Evolutionary conservation across 2,888 invertebrate species (phyloP).

Genomic region (Elysia crispata): DNA sequence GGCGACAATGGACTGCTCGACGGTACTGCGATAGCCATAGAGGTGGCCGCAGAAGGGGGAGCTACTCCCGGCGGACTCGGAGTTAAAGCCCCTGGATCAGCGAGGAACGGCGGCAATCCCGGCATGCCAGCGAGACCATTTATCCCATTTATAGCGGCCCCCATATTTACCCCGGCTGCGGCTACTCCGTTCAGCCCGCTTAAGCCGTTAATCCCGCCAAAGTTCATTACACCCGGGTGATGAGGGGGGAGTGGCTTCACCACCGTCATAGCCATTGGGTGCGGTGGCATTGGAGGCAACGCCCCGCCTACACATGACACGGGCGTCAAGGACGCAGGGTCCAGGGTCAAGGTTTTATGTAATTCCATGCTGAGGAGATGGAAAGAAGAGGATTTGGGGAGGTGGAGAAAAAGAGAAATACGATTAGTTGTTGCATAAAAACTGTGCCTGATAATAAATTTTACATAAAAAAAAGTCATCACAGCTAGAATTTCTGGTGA

Average conservation of each 20-base stretch:
- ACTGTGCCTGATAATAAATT: neutral
- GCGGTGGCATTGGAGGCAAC: conserved; percentile 54
- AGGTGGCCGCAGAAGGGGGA: conserved; percentile 23
- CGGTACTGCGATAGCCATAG: conserved; percentile 39
- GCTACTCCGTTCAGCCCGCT: conserved; percentile 34
- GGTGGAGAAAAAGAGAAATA: conserved; percentile 16
- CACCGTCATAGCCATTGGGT: conserved; percentile 46
- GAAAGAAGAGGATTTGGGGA: conserved; percentile 37
- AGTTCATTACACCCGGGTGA: conserved; percentile 28
- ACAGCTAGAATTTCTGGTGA: too few relatives aligned
- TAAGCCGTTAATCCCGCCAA: conserved; percentile 24
- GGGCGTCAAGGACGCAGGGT: conserved; percentile 71
- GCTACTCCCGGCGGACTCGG: neutral
- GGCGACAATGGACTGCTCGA: neutral
- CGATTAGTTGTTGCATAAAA: conserved; percentile 27
- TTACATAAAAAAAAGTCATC: too few relatives aligned
- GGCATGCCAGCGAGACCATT: conserved; percentile 36
- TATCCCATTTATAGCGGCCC: conserved; percentile 14
- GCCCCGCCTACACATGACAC: conserved; percentile 58
- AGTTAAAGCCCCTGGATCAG: conserved; percentile 22
- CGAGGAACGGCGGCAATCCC: neutral
- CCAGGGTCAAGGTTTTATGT: conserved; percentile 76
- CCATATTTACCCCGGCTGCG: conserved; percentile 10
- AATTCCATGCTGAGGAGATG: conserved; percentile 74
- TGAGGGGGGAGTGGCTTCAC: conserved; percentile 39